Base-by-base conservation (phyloP, 2,888 invertebrate genomes). In the Metopia argyrocephala region DNA sequence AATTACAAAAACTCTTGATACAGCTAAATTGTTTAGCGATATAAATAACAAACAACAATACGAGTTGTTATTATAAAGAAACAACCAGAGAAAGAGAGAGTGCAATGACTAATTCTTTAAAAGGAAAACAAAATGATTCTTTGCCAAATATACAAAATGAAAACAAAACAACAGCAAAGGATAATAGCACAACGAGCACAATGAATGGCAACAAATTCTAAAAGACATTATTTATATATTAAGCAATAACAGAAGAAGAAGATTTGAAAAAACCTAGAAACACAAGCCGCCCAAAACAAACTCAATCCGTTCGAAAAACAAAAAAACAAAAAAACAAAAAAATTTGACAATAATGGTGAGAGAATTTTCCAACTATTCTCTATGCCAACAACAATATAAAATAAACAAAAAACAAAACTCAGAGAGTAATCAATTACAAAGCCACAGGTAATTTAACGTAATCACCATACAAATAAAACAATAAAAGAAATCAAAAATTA, bases 401-500 rank as follows among this genome's bases (percentile, higher is more conserved):
- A 38, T 12, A 15, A 2, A 38, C 9, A 4, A 1, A 12, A 38
- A 38, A 38, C 38, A 38, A 38, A 9, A 15, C 15, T 12, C 38
- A 31, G 31, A 18, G 9, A 45, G 50, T 70, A 48, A 28, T 65
- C 20, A 50, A 57, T 21, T 73, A 65, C 9, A 20, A 61, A 28
- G 56, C 21, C 21, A 56, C 61, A 64, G 73, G 71, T 59, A 21
- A 45, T 57, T 28, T 52, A 31, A 78, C 64, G n/a, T 54, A 65
- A 50, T 38, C 45, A 23, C 61, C 54, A 38, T 2, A 18, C 50
- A 70, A 79, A 79, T 70, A 75, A 70, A 79, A 79, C 61, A 75
- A 61, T 46, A n/a, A 48, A 54, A 69, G 62, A 52, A 28, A 9
- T n/a, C n/a, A n/a, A n/a, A n/a, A n/a, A n/a, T n/a, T n/a, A 15